Percentiles rank a stretch among this genome's conserved stretches.
phyloP scores from a whole-genome alignment of 1,140 invertebrate genomes.

The Phenacoccus solenopsis region DNA sequence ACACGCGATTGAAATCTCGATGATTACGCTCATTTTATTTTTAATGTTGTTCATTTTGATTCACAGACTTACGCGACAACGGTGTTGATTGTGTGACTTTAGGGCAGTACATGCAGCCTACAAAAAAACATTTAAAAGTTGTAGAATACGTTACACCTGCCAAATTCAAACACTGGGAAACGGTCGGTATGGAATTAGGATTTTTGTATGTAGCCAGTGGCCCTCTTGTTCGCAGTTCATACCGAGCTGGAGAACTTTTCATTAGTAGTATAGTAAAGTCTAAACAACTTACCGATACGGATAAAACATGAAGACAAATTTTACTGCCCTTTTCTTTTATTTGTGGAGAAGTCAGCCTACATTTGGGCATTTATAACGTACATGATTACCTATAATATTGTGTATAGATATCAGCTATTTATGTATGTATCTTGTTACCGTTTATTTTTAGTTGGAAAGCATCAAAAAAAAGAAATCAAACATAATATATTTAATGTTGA shows the following conservation, averaged over 20 bases:
- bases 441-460: too few relatives aligned
- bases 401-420: too few relatives aligned
- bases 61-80: conserved; percentile 53
- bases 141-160: conserved; percentile 94
- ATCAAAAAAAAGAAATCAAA: too few relatives aligned
- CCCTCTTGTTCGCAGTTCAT: conserved; percentile 90
- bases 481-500: too few relatives aligned
- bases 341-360: too few relatives aligned
- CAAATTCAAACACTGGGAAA: conserved; percentile 87
- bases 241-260: conserved; percentile 92
- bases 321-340: too few relatives aligned
- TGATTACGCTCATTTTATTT: background rate
- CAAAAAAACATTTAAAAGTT: conserved; percentile 87
- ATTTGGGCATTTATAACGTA: too few relatives aligned
- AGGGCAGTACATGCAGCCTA: conserved; percentile 99
- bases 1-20: background rate
- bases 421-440: too few relatives aligned
- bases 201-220: conserved; percentile 97
- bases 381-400: too few relatives aligned
- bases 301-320: too few relatives aligned
- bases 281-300: too few relatives aligned
- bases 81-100: conserved; percentile 92
- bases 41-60: background rate
- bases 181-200: conserved; percentile 69
- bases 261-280: conserved; percentile 62